Evolutionary conservation across 2,113 vertebrate genomes (phyloP).

Genomic region (Baryphthengus martii): DNA sequence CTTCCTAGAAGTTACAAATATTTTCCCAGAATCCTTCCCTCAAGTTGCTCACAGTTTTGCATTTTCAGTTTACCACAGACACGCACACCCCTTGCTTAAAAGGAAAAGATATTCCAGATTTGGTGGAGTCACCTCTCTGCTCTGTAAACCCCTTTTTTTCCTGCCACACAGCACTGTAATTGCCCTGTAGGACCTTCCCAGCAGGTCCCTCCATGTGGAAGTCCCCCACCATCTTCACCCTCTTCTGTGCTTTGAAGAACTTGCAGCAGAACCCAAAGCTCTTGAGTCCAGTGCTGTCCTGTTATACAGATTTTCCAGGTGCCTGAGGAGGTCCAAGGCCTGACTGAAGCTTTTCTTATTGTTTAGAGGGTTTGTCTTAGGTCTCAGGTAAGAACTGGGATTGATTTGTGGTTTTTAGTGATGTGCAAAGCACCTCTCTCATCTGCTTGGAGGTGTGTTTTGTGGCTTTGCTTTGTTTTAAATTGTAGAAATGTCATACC

Average conservation of each 20-base stretch:
- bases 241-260: neutral
- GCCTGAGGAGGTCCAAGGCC: neutral
- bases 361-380: neutral
- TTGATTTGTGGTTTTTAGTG: neutral
- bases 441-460: neutral
- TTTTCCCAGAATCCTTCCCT: neutral
- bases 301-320: neutral
- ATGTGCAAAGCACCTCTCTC: neutral
- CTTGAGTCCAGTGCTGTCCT: accelerated
- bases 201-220: neutral
- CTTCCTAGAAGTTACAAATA: neutral
- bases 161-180: accelerated
- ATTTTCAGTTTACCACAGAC: neutral
- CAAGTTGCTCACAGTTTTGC: neutral
- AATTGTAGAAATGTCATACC: neutral
- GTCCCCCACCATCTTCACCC: neutral
- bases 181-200: neutral
- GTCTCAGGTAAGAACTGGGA: neutral
- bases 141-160: neutral
- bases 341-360: neutral
- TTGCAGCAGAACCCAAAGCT: neutral
- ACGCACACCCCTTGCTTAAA: accelerated
- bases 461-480: neutral
- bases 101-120: neutral
- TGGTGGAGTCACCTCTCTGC: neutral